Evolutionary conservation across 2,888 invertebrate genomes (phyloP).

Genomic region (Diploptera punctata): DNA sequence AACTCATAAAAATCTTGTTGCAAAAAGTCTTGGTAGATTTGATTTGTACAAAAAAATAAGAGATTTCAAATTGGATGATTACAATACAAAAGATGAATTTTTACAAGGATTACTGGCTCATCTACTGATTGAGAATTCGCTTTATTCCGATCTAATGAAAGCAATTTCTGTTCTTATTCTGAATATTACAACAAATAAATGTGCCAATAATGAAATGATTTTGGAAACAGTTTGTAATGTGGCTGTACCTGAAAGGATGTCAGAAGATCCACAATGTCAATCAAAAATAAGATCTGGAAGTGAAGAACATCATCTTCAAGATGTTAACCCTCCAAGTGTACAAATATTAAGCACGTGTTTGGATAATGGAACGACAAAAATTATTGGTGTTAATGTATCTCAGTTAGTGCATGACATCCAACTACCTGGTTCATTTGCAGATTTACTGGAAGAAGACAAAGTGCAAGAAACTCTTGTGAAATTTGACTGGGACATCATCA

Average conservation of each 20-base stretch:
- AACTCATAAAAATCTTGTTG: background rate
- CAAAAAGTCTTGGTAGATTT: background rate
- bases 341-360: background rate
- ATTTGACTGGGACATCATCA: slow-evolving; percentile 23
- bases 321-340: too few relatives aligned
- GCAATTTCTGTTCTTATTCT: background rate
- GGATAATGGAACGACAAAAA: slow-evolving; percentile 9
- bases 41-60: slow-evolving; percentile 1
- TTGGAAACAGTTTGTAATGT: background rate
- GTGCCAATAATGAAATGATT: background rate
- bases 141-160: background rate
- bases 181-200: background rate
- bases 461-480: background rate
- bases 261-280: background rate
- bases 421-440: too few relatives aligned
- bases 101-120: background rate
- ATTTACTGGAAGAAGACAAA: too few relatives aligned
- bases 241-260: background rate
- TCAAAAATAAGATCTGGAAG: background rate
- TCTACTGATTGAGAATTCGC: background rate
- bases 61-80: background rate
- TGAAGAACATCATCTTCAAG: too few relatives aligned
- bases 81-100: slow-evolving; percentile 4
- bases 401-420: background rate
- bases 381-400: background rate